A percentile compares a stretch with the other conserved stretches of the same genome.
phyloP scores from a whole-genome alignment of 1,140 invertebrate genomes.

The Hestina assimilis region DNA sequence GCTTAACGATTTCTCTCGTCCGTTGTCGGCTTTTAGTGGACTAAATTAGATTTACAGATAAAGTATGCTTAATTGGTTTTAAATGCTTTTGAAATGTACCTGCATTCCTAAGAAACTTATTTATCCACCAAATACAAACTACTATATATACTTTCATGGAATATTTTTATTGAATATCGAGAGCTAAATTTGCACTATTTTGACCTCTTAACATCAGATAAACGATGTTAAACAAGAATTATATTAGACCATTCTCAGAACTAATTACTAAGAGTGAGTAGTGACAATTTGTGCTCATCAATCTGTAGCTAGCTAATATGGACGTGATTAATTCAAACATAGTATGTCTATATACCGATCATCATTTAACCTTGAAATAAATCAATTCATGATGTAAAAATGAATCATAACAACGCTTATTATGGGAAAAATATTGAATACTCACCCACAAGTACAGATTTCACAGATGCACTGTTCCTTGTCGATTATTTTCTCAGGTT shows the following conservation, averaged over 20 bases:
- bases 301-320: background rate
- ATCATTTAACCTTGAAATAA: conserved; percentile 4
- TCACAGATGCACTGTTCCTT: conserved; percentile 94
- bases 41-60: conserved; percentile 6
- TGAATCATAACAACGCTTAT: conserved; percentile 1
- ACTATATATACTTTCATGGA: background rate
- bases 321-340: background rate
- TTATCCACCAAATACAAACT: background rate
- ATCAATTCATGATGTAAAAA: conserved; percentile 8
- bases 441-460: conserved; percentile 94
- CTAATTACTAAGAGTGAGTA: background rate
- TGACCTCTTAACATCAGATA: no score
- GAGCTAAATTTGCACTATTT: no score
- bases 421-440: conserved; percentile 34
- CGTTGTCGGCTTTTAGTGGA: background rate
- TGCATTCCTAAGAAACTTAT: no score
- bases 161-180: background rate
- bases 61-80: background rate
- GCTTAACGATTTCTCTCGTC: background rate
- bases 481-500: conserved; percentile 63
- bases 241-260: no score
- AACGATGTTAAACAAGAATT: no score
- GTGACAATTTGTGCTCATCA: background rate
- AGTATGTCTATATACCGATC: background rate
- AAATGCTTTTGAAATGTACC: background rate